Percentiles rank a stretch among this genome's conserved stretches.
Evolutionary conservation across 2,113 vertebrate genomes (phyloP).

Genomic region (Clarias macrocephalus): DNA sequence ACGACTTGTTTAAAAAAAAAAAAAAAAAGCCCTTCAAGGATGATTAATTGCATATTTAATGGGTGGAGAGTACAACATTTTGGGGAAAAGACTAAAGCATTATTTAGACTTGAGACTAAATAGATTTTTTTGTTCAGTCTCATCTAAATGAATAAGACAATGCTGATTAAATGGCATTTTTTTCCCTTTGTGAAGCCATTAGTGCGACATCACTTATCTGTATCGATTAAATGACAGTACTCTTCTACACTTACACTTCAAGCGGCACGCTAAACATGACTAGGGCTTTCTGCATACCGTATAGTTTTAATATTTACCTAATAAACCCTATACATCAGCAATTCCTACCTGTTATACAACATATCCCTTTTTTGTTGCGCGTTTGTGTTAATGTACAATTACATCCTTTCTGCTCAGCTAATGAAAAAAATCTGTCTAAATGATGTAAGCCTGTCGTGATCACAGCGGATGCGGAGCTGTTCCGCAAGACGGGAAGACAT

Average conservation of each 20-base stretch:
- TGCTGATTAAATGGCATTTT: not conserved
- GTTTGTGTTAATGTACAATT: too few species aligned
- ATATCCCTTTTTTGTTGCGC: not conserved
- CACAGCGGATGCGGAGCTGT: not conserved
- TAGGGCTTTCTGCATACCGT: not conserved
- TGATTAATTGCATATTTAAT: constrained; percentile 20
- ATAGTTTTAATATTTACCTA: not conserved
- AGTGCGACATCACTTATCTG: not conserved
- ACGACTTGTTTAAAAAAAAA: constrained; percentile 5
- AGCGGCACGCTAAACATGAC: not conserved
- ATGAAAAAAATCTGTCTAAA: not conserved
- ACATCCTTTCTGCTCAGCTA: not conserved
- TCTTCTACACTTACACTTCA: not conserved
- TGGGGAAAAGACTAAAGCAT: not conserved
- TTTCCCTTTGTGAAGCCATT: constrained; percentile 10
- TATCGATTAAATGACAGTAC: not conserved
- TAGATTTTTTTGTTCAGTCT: not conserved
- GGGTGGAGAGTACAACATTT: not conserved
- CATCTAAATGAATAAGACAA: constrained; percentile 10
- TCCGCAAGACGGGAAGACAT: not conserved
- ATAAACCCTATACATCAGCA: not conserved
- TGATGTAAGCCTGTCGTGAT: not conserved
- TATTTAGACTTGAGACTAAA: constrained; percentile 12
- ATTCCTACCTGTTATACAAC: not conserved
- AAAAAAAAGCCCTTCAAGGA: constrained; percentile 34